Evolutionary conservation across 2,888 invertebrate species (phyloP).

Genomic region (Eupeodes luniger): DNA sequence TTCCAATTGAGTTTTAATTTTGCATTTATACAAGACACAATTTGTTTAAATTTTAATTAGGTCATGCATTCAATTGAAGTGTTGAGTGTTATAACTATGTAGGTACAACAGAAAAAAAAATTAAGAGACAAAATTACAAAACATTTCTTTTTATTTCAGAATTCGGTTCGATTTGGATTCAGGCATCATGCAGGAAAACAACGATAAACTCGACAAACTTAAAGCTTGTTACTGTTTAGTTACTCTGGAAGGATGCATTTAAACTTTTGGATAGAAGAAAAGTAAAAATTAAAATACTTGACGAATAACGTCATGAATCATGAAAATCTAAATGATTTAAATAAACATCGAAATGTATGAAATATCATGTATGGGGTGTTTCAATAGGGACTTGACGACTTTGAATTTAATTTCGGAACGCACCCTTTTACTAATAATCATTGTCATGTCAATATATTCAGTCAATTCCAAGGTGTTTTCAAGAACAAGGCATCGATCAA

Average conservation of each 20-base stretch:
- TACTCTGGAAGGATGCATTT: neutral
- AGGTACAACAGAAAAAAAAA: constrained; percentile 64
- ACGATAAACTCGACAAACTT: neutral
- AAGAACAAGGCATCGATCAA: too few species aligned
- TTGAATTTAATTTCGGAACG: too few species aligned
- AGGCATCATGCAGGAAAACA: constrained; percentile 65
- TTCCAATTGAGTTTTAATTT: constrained; percentile 43
- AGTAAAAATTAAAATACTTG: neutral
- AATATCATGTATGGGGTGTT: too few species aligned
- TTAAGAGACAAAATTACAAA: constrained; percentile 63
- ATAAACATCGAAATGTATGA: too few species aligned
- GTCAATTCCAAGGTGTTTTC: too few species aligned
- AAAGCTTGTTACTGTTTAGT: neutral
- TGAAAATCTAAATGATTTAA: too few species aligned
- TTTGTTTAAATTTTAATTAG: constrained; percentile 37
- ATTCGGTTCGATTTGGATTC: constrained; percentile 38
- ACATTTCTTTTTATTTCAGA: constrained; percentile 15
- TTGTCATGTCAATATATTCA: too few species aligned
- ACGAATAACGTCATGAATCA: neutral
- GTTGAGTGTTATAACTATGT: constrained; percentile 24
- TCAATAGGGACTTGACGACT: too few species aligned
- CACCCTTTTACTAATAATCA: too few species aligned
- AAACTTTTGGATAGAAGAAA: neutral
- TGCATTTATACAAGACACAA: constrained; percentile 76
- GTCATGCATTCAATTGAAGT: constrained; percentile 59